phyloP scores from a whole-genome alignment of 2,113 vertebrate species.

The Phylloscopus whistleri region DNA sequence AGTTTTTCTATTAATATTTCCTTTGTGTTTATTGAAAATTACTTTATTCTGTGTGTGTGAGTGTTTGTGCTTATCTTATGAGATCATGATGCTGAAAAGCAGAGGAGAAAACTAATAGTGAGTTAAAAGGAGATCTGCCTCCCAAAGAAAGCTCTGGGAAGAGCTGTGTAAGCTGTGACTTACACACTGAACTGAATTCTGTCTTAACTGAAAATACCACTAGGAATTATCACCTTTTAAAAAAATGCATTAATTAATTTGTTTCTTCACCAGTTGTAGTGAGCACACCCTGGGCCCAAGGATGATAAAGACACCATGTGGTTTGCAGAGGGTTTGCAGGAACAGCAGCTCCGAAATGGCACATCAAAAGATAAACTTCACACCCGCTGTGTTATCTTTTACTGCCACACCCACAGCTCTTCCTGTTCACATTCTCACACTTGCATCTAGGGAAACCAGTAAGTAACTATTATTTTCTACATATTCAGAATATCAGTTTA shows the following conservation, averaged over 20 bases:
- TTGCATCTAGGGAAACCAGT: background rate
- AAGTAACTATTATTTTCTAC: background rate
- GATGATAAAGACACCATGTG: background rate
- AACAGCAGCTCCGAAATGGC: background rate
- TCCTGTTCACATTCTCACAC: background rate
- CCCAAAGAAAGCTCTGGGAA: background rate
- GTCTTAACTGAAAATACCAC: background rate
- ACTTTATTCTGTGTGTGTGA: background rate
- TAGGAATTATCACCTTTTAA: background rate
- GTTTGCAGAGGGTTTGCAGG: background rate
- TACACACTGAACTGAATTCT: background rate
- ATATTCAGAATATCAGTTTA: background rate
- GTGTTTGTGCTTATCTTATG: background rate
- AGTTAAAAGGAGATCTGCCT: background rate
- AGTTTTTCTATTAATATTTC: background rate
- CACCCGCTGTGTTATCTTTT: background rate
- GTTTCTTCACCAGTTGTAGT: background rate
- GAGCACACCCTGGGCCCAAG: background rate
- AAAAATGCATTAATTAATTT: background rate
- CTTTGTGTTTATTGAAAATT: background rate
- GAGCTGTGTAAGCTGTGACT: background rate
- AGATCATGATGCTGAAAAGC: background rate
- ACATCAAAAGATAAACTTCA: background rate
- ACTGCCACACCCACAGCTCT: background rate
- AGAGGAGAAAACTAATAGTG: background rate